Base-by-base conservation (phyloP, 2,113 vertebrate species). In the Colossoma macropomum region DNA sequence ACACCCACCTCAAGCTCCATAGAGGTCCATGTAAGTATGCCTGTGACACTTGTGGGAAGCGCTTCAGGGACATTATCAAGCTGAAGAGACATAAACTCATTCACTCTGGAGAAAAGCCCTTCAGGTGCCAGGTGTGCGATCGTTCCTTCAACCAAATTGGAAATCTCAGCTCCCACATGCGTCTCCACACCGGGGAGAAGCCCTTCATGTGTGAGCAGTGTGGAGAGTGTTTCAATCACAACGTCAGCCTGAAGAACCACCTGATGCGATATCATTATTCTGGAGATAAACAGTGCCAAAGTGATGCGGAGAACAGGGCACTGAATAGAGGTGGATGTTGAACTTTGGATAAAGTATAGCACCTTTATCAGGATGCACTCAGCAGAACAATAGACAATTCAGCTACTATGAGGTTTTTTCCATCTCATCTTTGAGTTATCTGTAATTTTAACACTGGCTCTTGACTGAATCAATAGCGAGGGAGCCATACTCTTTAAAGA, bases 211-310 rank as follows among this genome's bases (percentile, higher is more conserved):
- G 80, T 45, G 68, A 71, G 12, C 23, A 28, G 1, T 72, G 68
- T 9, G 79, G 79, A 65, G 70, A 81, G 28, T n/a, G 74, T 75
- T 81, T 81, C 27, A 74, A 19, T 45, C 68, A 78, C 75, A 84
- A 79, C 7, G n/a, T 71, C 41, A 78, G 75, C 34, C 75, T 63
- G 15, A 60, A 79, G 75, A 79, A 78, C 69, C 52, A 78, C 68
- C 45, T 63, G 23, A 1, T 60, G 11, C 66, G 32, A 11, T 56
- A 73, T 8, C 81, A 78, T 34, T 11, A 70, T 17, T 0, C 66
- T 11, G 10, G n/a, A 62, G 19, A 23, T 54, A 32, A 13, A 38
- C 27, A 72, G 25, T 52, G 45, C 19, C 8, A 15, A 11, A 23
- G 17, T 56, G 27, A 74, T 74, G n/a, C 59, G 27, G 59, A 62